Evolutionary conservation across 2,797 vertebrate genomes (phyloP), one percentile per base, ranked within the genome.

Genomic region (Catharus ustulatus): DNA sequence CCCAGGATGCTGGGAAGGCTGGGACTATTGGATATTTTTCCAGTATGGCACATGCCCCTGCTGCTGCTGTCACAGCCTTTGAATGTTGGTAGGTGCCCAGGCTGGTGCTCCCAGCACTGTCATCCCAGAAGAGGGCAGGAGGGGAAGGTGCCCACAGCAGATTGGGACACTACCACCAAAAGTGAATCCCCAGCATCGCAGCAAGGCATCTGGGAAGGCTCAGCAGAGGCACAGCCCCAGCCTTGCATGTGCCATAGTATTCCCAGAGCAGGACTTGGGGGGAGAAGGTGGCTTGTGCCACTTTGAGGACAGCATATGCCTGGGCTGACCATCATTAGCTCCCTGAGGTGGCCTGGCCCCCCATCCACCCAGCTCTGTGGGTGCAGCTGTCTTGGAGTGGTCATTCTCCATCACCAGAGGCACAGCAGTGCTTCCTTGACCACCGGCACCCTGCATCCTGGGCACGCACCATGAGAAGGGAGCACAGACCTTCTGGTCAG

Each of bases 381-480:
- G 21, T 66, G 42, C 82, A 38, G 38, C 27, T 2, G 0, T 13
- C 73, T 24, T 26, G 1, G 1, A 49, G 36, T 45, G 45, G 49
- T 40, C 2, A 0, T 49, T 58, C 15, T 68, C 58, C 14, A 6
- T 62, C 42, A 15, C 16, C 1, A 1, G 59, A 8, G 49, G 22
- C 11, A 78, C 18, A 23, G 13, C 71, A 27, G 15, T 22, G 27
- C 95, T 98, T 98, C 97, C 96, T 98, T 97, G 97, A 97, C 54
- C 2, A 1, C 55, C 21, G 1, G 89, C 97, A 99, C 99, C 99
- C 0, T 99, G 99, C 96, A 99, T 99, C 96, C 96, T 99, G 98
- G 99, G 99, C 69, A 99, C 99, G 1, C 99, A 99, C 98, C 99
- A 99, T 38, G 99, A 99, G 96, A 99, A 99, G 95, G 99, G 99